Evolutionary conservation across 2,113 vertebrate genomes (phyloP), one percentile per base, ranked within the genome.

Genomic region (Nothoprocta perdicaria): DNA sequence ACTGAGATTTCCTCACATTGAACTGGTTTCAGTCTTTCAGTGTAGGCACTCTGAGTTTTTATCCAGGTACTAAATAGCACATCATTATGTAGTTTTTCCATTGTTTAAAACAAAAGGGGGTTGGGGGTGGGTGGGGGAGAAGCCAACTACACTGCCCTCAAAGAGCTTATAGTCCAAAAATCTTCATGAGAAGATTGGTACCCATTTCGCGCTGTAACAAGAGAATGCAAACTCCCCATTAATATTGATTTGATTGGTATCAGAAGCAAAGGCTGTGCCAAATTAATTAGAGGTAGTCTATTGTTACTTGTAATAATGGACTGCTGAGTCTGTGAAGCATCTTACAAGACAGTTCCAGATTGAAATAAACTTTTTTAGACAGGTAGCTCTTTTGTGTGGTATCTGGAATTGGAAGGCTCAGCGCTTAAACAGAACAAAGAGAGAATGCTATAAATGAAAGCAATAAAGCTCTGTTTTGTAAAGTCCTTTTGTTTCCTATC

Each of bases 401-500:
- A 82, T 94, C 93, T 86, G 86, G 84, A 94, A 94, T 96, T 92
- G 78, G 69, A 95, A 91, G 89, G 50, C 65, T 86, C 41, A 62
- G 48, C 73, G 86, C 83, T 93, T 95, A 77, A 66, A 80, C 48
- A 33, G 92, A 95, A 94, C 93, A 78, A 94, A 95, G 90, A 82
- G 85, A 76, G 91, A 96, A 79, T 14, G 67, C 65, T 89, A 74
- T 79, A 86, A 96, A 92, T 86, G 94, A 96, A 97, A 93, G 96
- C 90, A 88, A 72, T 95, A 89, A 94, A 93, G 88, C 88, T 73
- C 31, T 52, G 52, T 66, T 97, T 95, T 93, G 61, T 79, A 76
- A 96, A 85, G 88, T 94, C 72, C 81, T 91, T 97, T 96, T 96
- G 83, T 97, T 89, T 96, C 78, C 91, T 81, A 78, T 95, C 80